These are phyloP conservation scores for Nemurella pictetii DNA, from an alignment of 2,888 invertebrate species.

Conservation along the genomic window DNA sequence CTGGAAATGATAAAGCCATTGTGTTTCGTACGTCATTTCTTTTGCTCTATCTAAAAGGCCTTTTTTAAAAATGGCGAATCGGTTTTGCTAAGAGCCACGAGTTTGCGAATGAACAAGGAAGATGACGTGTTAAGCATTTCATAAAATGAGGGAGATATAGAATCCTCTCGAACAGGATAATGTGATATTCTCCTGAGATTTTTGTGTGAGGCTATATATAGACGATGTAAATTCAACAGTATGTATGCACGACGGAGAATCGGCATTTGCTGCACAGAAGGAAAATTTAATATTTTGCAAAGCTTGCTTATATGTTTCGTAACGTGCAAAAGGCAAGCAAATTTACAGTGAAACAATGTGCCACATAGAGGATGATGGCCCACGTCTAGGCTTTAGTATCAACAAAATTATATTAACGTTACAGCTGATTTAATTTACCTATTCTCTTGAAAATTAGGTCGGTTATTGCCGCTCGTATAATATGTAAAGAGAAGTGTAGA, in stretches of 20 bases:
- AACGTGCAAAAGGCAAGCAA: not conserved
- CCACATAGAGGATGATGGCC: not conserved
- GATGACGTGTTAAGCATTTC: not conserved
- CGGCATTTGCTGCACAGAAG: not conserved
- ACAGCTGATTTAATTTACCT: not conserved
- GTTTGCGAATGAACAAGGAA: not conserved
- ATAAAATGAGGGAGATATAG: not conserved
- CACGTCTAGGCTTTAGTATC: not conserved
- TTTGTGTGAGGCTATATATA: not conserved
- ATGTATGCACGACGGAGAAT: not conserved
- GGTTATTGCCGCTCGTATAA: not conserved
- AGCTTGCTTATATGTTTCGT: not conserved
- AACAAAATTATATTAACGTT: not conserved
- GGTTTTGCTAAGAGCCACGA: not conserved
- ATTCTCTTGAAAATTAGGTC: slow-evolving; percentile 10
- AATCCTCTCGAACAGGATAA: not conserved
- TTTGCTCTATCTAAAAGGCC: not conserved
- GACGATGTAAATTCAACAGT: not conserved
- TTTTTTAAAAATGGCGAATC: slow-evolving; percentile 1
- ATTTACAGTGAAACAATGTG: not conserved
- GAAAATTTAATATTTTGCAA: not conserved
- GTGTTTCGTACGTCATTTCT: not conserved
- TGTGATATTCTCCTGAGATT: not conserved
- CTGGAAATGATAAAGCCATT: not conserved
- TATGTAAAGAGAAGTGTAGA: slow-evolving; percentile 33